These are phyloP conservation scores for Galaxea fascicularis DNA, from an alignment of 92 coral and sea anemone genomes.

Conservation along the genomic window DNA sequence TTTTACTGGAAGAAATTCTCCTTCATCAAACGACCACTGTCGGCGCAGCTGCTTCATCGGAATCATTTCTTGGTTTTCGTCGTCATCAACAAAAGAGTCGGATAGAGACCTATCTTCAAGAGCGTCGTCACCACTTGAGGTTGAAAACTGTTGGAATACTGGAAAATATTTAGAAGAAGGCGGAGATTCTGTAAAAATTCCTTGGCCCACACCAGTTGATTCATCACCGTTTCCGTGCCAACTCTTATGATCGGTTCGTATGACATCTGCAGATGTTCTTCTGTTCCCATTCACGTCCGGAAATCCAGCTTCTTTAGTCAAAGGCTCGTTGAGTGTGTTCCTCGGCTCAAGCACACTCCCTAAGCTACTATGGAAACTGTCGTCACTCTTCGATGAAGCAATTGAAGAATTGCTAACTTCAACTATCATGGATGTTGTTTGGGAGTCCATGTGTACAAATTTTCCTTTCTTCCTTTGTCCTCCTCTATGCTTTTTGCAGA, in stretches of 20 bases:
- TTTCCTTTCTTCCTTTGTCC: not conserved
- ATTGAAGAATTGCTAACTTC: slow-evolving; percentile 16
- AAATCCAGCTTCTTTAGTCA: slow-evolving; percentile 9
- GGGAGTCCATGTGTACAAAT: not conserved
- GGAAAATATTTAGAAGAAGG: slow-evolving; percentile 16
- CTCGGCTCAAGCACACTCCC: slow-evolving; percentile 19
- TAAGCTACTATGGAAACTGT: slow-evolving; percentile 17
- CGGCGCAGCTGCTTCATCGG: slow-evolving; percentile 7
- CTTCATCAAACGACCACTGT: slow-evolving; percentile 11
- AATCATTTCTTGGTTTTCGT: slow-evolving; percentile 34
- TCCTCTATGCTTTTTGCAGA: not conserved
- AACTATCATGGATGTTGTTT: slow-evolving; percentile 32
- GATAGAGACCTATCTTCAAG: slow-evolving; percentile 8
- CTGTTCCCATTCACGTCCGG: slow-evolving; percentile 23
- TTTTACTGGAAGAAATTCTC: not conserved
- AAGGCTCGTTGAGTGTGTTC: not conserved
- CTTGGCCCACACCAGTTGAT: slow-evolving; percentile 7
- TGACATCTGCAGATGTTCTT: not conserved
- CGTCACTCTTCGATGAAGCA: slow-evolving; percentile 1
- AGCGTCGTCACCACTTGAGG: slow-evolving; percentile 6
- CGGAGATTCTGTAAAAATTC: slow-evolving; percentile 36
- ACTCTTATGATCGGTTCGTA: slow-evolving; percentile 3
- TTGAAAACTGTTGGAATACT: not conserved
- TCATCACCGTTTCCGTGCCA: slow-evolving; percentile 34
- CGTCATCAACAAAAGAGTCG: not conserved